Evolutionary conservation across 2,888 invertebrate species (phyloP), one percentile per base, ranked within the genome.

Genomic region (Noctua janthe): DNA sequence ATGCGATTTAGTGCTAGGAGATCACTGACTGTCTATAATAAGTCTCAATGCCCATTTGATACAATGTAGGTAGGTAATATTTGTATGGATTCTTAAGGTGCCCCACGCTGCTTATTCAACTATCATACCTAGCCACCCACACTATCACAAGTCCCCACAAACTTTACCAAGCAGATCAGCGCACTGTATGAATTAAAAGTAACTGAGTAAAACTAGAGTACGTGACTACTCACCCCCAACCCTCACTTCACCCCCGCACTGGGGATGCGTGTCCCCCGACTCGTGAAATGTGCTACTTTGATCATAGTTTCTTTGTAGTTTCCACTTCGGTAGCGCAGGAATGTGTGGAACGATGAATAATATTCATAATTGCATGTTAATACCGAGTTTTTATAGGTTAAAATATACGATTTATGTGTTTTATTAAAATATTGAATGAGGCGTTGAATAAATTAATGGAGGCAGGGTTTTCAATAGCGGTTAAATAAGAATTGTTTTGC

Each of bases 291-390:
- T 84, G 90, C 83, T 82, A 88, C 89, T 90, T 89, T 90, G 88
- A 89, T 89, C 89, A 87, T 84, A 89, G 90, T 90, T 88, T 87
- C 90, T 89, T 89, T 89, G 90, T 89, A 85, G 90, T 88, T 89
- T 90, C 83, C 85, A 76, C 75, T 71, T 78, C 73, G 77, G 71
- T 71, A 75, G 71, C 35, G 43, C 71, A 69, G 64, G 81, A 80
- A 88, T 88, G 81, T 88, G 82, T 82, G 75, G 56, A 71, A 59
- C 35, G 54, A 80, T 86, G 89, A 89, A 89, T 89, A 89, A 83
- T 29, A 29, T 89, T 82, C 82, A 85, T 85, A 87, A 87, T 87
- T 82, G 84, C 83, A 79, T 81, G 71, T 78, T 88, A 89, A 77
- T 87, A 78, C n/a, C 43, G 74, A 71, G 13, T 76, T 88, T 80